A percentile compares a stretch with the other conserved stretches of the same genome.
Conservation (phyloP, 2,797 vertebrate genomes). For the Dromococcyx pavoninus region DNA sequence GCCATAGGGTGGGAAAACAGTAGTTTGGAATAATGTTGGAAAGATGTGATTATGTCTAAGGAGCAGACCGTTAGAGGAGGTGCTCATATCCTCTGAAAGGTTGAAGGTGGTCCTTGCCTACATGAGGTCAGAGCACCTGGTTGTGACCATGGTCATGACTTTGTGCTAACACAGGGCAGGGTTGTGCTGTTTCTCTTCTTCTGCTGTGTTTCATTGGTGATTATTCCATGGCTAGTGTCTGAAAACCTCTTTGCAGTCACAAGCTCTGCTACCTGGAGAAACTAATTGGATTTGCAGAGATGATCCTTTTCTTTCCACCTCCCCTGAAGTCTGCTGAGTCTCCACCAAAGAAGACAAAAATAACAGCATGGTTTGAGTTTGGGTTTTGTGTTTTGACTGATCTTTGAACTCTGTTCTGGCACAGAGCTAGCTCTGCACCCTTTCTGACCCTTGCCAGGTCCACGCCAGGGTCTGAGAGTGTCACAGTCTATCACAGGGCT, state of each 20-base stretch:
- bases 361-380: not conserved
- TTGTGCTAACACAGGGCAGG: not conserved
- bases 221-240: not conserved
- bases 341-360: not conserved
- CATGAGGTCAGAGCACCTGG: fast-evolving
- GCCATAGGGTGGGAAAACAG: fast-evolving
- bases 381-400: not conserved
- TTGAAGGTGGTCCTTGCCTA: not conserved
- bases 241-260: not conserved
- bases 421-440: not conserved
- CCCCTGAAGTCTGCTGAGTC: not conserved
- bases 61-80: fast-evolving
- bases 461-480: not conserved
- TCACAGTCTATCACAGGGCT: not conserved
- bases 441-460: not conserved
- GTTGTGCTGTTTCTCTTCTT: not conserved
- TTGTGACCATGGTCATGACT: not conserved
- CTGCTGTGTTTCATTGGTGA: not conserved
- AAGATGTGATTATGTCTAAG: not conserved
- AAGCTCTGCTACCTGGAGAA: not conserved
- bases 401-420: not conserved
- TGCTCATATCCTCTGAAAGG: not conserved
- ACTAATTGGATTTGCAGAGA: not conserved
- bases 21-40: not conserved
- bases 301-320: not conserved